Percentiles rank a stretch among this genome's conserved stretches.
Evolutionary conservation across 2,797 vertebrate species (phyloP).

Genomic region (Spinibarbus caldwelli): DNA sequence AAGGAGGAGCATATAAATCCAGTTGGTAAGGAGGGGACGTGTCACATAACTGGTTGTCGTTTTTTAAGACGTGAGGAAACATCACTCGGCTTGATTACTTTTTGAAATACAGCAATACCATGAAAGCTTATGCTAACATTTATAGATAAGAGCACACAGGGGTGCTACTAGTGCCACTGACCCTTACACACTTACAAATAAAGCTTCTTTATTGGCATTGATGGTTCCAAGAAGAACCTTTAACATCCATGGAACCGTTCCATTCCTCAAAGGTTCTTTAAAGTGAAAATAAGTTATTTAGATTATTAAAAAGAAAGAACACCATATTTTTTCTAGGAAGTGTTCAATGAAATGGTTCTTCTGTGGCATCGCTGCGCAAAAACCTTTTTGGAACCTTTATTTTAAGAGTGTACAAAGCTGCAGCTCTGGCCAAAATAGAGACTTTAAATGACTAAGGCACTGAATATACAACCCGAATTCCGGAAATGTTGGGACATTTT

Average conservation of each 20-base stretch:
- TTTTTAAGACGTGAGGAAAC: conserved; percentile 80
- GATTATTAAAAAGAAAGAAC: neutral
- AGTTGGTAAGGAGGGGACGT: conserved; percentile 75
- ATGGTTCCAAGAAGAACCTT: neutral
- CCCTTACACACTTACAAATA: neutral
- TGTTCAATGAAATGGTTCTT: neutral
- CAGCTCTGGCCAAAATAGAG: neutral
- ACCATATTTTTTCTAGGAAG: neutral
- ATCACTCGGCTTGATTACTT: conserved; percentile 67
- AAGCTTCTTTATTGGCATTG: neutral
- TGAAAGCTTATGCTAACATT: conserved; percentile 53
- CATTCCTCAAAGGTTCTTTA: neutral
- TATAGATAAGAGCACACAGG: conserved; percentile 31
- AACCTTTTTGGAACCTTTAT: neutral
- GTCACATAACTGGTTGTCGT: conserved; percentile 78
- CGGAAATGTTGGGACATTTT: too few relatives aligned
- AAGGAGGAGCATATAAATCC: conserved; percentile 73
- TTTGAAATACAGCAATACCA: conserved; percentile 69
- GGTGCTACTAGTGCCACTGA: conserved; percentile 17
- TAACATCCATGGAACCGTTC: neutral
- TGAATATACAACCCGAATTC: neutral
- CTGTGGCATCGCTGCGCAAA: neutral
- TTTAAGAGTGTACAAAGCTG: neutral
- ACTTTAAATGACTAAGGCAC: neutral
- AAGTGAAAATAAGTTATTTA: neutral